Evolutionary conservation across 1,140 invertebrate species (phyloP).

Genomic region (Drosophila mayri): DNA sequence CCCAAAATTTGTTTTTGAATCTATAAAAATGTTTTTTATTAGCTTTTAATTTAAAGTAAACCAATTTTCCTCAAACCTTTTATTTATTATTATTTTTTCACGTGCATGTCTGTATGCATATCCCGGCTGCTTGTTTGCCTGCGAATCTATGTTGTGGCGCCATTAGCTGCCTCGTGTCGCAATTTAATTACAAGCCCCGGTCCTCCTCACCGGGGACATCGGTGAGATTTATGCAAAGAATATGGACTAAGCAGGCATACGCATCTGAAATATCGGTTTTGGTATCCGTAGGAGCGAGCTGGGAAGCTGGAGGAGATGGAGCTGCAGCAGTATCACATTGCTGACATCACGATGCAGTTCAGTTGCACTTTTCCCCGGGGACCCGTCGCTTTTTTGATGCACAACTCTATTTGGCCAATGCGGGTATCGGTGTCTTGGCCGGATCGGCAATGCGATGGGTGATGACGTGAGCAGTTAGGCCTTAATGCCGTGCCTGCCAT

Average conservation of each 20-base stretch:
- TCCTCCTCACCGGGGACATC: constrained; percentile 39
- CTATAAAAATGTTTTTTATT: no score
- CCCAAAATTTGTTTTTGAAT: no score
- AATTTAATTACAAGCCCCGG: constrained; percentile 73
- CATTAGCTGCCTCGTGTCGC: constrained; percentile 74
- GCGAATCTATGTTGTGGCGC: constrained; percentile 76
- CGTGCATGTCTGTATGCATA: constrained; percentile 54
- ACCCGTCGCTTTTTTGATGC: constrained; percentile 55
- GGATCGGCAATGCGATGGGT: constrained; percentile 6
- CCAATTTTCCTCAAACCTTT: no score
- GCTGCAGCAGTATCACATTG: constrained; percentile 13
- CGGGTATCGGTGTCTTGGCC: constrained; percentile 11
- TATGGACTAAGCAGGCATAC: constrained; percentile 40
- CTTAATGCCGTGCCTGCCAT: constrained; percentile 18
- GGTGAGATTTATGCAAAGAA: constrained; percentile 72
- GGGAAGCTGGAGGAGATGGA: not conserved
- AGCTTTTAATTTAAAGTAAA: no score
- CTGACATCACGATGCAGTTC: constrained; percentile 62
- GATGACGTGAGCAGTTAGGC: constrained; percentile 33
- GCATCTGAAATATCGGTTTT: constrained; percentile 21
- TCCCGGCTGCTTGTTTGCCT: constrained; percentile 55
- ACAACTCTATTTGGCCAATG: constrained; percentile 69
- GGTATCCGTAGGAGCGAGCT: not conserved
- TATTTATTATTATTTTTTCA: not conserved
- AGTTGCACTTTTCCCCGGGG: constrained; percentile 42